Evolutionary conservation across 2,888 invertebrate species (phyloP).

Genomic region (Muscina levida): DNA sequence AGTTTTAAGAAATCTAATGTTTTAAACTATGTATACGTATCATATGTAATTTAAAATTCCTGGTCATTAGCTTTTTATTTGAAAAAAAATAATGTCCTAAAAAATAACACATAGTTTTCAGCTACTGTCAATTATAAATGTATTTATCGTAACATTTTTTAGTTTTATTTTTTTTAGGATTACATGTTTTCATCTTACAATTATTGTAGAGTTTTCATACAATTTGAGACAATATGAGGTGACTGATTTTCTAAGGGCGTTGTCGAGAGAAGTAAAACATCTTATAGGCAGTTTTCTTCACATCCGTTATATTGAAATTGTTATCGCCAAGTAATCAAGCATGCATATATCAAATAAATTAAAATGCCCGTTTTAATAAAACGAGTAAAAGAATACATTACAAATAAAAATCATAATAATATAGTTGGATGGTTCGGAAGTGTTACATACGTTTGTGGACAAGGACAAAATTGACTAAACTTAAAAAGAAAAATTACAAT

Average conservation of each 20-base stretch:
- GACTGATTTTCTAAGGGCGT: conserved; percentile 16
- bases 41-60: no score
- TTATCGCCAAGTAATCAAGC: conserved; percentile 13
- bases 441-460: conserved; percentile 11
- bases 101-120: no score
- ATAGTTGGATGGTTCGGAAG: conserved; percentile 9
- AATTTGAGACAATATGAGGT: conserved; percentile 55
- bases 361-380: conserved; percentile 7
- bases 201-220: conserved; percentile 40
- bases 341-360: conserved; percentile 45
- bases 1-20: no score
- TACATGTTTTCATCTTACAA: conserved; percentile 28
- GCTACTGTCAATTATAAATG: conserved; percentile 11
- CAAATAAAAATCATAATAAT: conserved; percentile 51
- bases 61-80: no score
- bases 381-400: conserved; percentile 13
- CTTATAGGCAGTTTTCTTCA: conserved; percentile 19
- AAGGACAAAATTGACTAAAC: conserved; percentile 69
- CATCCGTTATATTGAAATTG: conserved; percentile 20
- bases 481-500: conserved; percentile 36
- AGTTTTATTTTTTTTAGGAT: conserved; percentile 30
- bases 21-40: no score
- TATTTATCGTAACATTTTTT: conserved; percentile 40
- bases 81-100: no score
- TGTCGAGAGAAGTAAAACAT: conserved; percentile 26